phyloP scores from a whole-genome alignment of 2,888 invertebrate species.

The Prosapia bicincta region DNA sequence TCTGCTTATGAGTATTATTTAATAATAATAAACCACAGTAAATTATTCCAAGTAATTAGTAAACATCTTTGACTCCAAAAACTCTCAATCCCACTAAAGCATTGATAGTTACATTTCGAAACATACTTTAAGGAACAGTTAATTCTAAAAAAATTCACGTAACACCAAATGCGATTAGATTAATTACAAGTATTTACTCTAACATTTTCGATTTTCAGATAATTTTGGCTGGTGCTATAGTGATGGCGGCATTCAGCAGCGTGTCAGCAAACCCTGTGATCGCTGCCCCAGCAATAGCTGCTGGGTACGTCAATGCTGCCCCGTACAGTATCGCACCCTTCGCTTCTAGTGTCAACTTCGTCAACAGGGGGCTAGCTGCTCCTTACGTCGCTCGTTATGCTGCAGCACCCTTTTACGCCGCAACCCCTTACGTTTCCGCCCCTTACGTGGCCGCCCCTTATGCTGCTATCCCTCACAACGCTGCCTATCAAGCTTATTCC shows the following conservation, averaged over 20 bases:
- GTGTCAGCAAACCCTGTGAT: background rate
- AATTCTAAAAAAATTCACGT: too few species aligned
- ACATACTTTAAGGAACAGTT: too few species aligned
- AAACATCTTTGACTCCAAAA: too few species aligned
- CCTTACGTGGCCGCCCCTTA: slow-evolving; percentile 24
- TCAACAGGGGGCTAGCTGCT: slow-evolving; percentile 12
- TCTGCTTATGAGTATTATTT: too few species aligned
- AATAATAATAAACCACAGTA: too few species aligned
- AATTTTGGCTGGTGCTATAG: background rate
- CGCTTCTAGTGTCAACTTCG: slow-evolving; percentile 8
- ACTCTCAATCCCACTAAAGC: too few species aligned
- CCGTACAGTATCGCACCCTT: slow-evolving; percentile 20
- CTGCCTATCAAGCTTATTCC: slow-evolving; percentile 12
- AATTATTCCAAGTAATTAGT: too few species aligned
- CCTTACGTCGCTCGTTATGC: slow-evolving; percentile 9
- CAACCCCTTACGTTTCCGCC: slow-evolving; percentile 26
- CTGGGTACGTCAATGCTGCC: slow-evolving; percentile 22
- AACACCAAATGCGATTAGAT: too few species aligned
- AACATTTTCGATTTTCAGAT: background rate
- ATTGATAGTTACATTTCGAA: too few species aligned
- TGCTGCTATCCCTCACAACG: slow-evolving; percentile 25
- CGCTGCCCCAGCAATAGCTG: slow-evolving; percentile 15
- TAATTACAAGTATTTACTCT: too few species aligned
- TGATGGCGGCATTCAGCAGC: background rate
- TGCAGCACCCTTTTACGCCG: slow-evolving; percentile 11